Evolutionary conservation across 2,797 vertebrate species (phyloP), one percentile per base, ranked within the genome.

Genomic region (Tiaroga cobitis): DNA sequence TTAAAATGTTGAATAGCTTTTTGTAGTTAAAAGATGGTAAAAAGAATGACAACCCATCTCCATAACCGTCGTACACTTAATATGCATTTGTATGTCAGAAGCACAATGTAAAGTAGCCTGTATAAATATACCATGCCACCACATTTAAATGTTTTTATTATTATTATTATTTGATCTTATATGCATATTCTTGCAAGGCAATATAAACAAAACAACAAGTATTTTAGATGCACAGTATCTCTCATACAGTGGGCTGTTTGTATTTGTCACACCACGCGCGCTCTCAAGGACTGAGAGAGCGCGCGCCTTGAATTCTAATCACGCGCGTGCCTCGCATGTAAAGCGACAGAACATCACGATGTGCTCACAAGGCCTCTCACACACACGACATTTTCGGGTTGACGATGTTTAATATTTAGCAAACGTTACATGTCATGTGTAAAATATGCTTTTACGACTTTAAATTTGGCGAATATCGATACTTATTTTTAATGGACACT

Each of bases 261-360:
- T 81, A n/a, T 70, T 81, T 13, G 18, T 24, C 68, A 59, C 80
- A 73, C 2, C 69, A 56, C 46, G 46, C 82, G 74, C 46, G 41
- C 29, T 51, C 15, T 19, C 73, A 32, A 5, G 29, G 11, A 39
- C 21, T 61, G 43, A 67, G 34, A 56, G 43, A 84, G 69, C 39
- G 41, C 77, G 83, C 56, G 81, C 76, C 67, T 72, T 26, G 86
- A 84, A 87, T 83, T 75, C 56, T 80, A 76, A 84, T 80, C 65
- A 24, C 5, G 76, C 82, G 75, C 56, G 86, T 80, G 86, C 69
- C 34, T 80, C 43, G 72, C 43, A 75, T 81, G 16, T 54, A 18
- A 80, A 72, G 1, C 13, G 7, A 4, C 15, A 6, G 3, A 73
- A 32, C 56, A 29, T 75, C 72, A 83, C 82, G 72, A 68, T 61